These are phyloP conservation scores for Pararge aegeria DNA, from an alignment of 1,140 invertebrate genomes.

Conservation along the genomic window DNA sequence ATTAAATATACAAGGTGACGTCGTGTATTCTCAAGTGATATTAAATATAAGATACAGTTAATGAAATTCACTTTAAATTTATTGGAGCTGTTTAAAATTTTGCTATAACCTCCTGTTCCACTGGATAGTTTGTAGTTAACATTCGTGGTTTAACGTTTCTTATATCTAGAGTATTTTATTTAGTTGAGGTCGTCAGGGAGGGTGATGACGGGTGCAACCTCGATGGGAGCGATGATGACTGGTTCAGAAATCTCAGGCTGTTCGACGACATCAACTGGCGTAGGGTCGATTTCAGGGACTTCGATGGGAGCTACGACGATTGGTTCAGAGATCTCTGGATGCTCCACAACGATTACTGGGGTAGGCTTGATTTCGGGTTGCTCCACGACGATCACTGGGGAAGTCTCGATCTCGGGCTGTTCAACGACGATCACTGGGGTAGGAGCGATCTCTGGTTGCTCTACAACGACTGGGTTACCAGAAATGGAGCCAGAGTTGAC, in stretches of 20 bases:
- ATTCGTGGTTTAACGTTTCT: neutral
- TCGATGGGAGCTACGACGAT: conserved; percentile 17
- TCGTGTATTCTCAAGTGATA: neutral
- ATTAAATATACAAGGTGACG: neutral
- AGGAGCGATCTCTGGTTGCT: neutral
- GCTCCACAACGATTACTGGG: conserved; percentile 3
- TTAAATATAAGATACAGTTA: neutral
- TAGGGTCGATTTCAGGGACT: conserved; percentile 16
- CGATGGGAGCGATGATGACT: conserved; percentile 8
- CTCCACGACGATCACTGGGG: neutral
- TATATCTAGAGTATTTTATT: neutral
- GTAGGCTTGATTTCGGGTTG: neutral
- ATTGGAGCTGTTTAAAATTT: neutral
- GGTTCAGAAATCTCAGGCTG: conserved; percentile 7
- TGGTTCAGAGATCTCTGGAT: conserved; percentile 23
- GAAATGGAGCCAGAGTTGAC: neutral
- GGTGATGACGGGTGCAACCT: neutral
- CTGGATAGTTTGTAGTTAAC: neutral
- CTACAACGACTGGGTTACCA: neutral
- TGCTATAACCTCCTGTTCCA: neutral
- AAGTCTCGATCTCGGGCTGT: neutral
- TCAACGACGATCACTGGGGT: neutral
- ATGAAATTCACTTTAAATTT: neutral
- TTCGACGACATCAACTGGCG: conserved; percentile 15
- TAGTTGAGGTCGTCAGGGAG: neutral